A percentile compares a stretch with the other conserved stretches of the same genome.
Evolutionary conservation across 2,888 invertebrate species (phyloP).

Genomic region (Globia sparganii): DNA sequence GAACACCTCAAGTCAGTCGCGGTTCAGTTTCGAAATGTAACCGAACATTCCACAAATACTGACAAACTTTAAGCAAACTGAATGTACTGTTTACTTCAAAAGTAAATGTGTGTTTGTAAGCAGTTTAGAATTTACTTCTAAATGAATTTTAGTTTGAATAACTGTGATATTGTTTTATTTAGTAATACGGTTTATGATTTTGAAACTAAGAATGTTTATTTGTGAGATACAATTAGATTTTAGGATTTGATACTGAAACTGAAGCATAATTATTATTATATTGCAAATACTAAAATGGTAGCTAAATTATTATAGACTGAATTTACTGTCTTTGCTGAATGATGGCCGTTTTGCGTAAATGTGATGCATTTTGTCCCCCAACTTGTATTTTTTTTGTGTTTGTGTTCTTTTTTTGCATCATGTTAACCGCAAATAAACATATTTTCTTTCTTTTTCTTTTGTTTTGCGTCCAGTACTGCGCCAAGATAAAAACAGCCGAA

Average conservation of each 20-base stretch:
- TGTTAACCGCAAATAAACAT: too few relatives aligned
- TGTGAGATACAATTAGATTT: neutral
- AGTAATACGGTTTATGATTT: constrained; percentile 12
- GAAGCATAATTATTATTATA: neutral
- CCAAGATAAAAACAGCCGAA: too few relatives aligned
- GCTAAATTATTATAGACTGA: neutral
- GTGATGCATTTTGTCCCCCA: too few relatives aligned
- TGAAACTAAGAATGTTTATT: neutral
- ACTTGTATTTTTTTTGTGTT: too few relatives aligned
- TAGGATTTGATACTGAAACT: neutral
- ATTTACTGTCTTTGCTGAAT: neutral
- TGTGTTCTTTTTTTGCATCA: too few relatives aligned
- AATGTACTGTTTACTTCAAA: constrained; percentile 49
- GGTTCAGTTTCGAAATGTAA: constrained; percentile 30
- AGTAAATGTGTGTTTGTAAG: constrained; percentile 48
- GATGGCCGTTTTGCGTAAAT: too few relatives aligned
- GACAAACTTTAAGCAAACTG: constrained; percentile 36
- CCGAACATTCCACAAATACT: constrained; percentile 53
- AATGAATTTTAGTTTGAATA: constrained; percentile 29
- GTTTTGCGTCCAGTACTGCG: too few relatives aligned
- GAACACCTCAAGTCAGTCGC: constrained; percentile 32
- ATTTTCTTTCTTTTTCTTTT: too few relatives aligned
- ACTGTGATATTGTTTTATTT: constrained; percentile 23
- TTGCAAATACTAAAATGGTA: too few relatives aligned
- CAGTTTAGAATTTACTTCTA: constrained; percentile 31